phyloP scores from a whole-genome alignment of 2,113 vertebrate species.

The Platichthys stellatus region DNA sequence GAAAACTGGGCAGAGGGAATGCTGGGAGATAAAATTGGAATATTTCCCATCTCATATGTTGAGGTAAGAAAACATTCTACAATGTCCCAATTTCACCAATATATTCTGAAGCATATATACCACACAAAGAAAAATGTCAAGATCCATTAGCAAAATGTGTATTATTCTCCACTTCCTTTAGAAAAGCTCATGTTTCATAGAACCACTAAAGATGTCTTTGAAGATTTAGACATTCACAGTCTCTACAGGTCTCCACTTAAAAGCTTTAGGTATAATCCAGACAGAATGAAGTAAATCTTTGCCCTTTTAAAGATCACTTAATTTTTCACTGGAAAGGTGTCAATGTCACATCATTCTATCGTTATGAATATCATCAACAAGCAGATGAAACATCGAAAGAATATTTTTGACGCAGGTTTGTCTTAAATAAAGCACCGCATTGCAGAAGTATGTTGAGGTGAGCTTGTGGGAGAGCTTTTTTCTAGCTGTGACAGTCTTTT shows the following conservation, averaged over 20 bases:
- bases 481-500: constrained; percentile 24
- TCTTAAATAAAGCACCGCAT: background rate
- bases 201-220: constrained; percentile 48
- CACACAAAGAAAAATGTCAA: background rate
- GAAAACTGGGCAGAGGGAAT: constrained; percentile 99
- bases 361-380: constrained; percentile 14
- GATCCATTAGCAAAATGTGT: constrained; percentile 21
- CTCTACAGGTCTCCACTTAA: constrained; percentile 31
- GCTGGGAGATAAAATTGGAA: constrained; percentile 99
- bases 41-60: constrained; percentile 98
- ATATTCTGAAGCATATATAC: background rate
- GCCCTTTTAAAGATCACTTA: constrained; percentile 35
- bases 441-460: background rate
- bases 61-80: constrained; percentile 86
- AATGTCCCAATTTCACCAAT: constrained; percentile 8
- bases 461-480: constrained; percentile 27
- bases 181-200: constrained; percentile 41
- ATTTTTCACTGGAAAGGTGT: constrained; percentile 19
- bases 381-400: background rate
- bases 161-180: constrained; percentile 16
- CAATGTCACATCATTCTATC: background rate
- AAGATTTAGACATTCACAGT: constrained; percentile 43
- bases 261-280: constrained; percentile 34
- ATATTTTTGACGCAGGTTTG: background rate
- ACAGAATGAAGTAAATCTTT: constrained; percentile 36